These are phyloP conservation scores for Therioaphis trifolii DNA, from an alignment of 2,888 invertebrate genomes.

Conservation along the genomic window DNA sequence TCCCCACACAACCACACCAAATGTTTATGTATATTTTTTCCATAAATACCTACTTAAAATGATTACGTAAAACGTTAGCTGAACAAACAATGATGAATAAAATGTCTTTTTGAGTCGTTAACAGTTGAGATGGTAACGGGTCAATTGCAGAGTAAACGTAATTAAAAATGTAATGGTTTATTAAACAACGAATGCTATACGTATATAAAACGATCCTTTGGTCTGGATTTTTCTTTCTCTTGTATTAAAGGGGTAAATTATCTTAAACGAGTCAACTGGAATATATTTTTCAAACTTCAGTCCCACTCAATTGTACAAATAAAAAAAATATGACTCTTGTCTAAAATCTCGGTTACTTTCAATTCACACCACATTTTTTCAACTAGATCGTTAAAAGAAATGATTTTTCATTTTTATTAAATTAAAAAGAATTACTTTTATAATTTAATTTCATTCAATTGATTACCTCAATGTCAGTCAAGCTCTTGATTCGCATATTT, in stretches of 20 bases:
- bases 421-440: background rate
- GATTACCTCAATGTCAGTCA: background rate
- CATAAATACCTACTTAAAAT: constrained; percentile 8
- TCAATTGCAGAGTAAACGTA: constrained; percentile 44
- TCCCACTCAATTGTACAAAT: background rate
- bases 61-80: background rate
- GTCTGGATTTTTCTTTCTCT: constrained; percentile 15
- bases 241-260: constrained; percentile 14
- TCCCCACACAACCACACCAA: background rate
- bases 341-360: constrained; percentile 1
- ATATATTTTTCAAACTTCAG: background rate
- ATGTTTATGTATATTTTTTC: background rate
- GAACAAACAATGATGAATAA: constrained; percentile 30
- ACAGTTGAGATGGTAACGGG: constrained; percentile 21
- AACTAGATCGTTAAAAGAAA: constrained; percentile 5
- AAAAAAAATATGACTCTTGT: background rate
- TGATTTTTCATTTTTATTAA: background rate
- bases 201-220: constrained; percentile 21
- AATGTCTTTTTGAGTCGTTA: constrained; percentile 49
- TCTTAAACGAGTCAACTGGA: constrained; percentile 38
- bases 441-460: background rate
- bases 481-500: background rate
- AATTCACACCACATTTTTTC: constrained; percentile 19
- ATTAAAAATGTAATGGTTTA: constrained; percentile 55
- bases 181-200: constrained; percentile 34